Conservation (phyloP, 2,888 invertebrate species). For the Coleophora flavipennella region DNA sequence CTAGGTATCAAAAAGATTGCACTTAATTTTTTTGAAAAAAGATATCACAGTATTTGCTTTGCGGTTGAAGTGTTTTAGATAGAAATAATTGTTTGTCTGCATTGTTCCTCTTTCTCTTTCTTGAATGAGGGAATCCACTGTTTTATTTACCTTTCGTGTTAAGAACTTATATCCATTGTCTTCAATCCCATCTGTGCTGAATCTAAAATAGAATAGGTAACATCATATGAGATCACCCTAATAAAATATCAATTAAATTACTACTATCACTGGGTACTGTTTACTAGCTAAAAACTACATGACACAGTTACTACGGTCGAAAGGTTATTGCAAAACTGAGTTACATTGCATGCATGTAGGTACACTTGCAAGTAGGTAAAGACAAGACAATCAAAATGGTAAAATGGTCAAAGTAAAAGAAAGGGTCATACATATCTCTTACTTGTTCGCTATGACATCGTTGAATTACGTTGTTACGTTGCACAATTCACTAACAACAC, state of each 20-base stretch:
- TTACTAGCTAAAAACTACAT: slow-evolving; percentile 27
- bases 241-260: background rate
- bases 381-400: background rate
- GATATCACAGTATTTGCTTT: no score
- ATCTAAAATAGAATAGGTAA: slow-evolving; percentile 11
- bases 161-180: slow-evolving; percentile 33
- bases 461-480: no score
- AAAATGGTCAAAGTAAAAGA: background rate
- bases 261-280: background rate
- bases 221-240: slow-evolving; percentile 2
- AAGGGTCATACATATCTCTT: slow-evolving; percentile 6
- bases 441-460: no score
- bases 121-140: no score
- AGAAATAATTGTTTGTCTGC: no score
- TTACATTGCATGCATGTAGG: slow-evolving; percentile 37
- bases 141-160: slow-evolving; percentile 26
- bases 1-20: no score
- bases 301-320: slow-evolving; percentile 69
- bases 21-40: no score
- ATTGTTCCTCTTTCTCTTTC: no score
- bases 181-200: slow-evolving; percentile 15
- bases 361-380: slow-evolving; percentile 31
- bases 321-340: slow-evolving; percentile 64
- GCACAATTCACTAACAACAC: no score
- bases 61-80: no score